Conservation (phyloP, 2,113 vertebrate genomes). For the Delphinus delphis region DNA sequence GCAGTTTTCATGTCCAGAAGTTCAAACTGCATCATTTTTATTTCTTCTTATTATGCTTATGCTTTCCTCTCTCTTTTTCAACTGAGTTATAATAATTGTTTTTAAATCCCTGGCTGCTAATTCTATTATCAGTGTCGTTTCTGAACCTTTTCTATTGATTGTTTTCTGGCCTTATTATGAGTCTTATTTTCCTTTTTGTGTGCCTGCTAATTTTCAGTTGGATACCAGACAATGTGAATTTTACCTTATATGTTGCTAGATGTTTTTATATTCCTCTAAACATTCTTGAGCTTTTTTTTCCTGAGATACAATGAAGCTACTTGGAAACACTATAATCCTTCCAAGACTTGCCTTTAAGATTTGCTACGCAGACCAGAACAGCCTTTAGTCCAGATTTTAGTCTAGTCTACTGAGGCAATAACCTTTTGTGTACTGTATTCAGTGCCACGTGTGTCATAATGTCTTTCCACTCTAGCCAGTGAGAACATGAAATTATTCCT, state of each 20-base stretch:
- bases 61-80: not conserved
- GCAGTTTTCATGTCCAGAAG: not conserved
- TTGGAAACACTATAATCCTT: not conserved
- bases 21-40: not conserved
- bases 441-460: no score
- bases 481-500: not conserved
- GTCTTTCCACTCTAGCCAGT: not conserved
- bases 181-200: not conserved
- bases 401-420: not conserved
- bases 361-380: not conserved
- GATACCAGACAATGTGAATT: not conserved
- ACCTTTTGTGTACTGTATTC: not conserved
- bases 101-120: not conserved
- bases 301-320: not conserved
- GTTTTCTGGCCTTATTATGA: not conserved
- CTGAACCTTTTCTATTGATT: not conserved
- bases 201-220: not conserved
- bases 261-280: not conserved
- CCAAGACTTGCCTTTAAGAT: not conserved
- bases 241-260: not conserved
- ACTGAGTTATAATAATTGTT: not conserved
- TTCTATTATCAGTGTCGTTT: not conserved
- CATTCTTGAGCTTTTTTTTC: not conserved
- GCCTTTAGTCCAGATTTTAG: not conserved
- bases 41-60: not conserved